Base-by-base conservation (phyloP, 2,888 invertebrate genomes). In the Catonia carolina region DNA sequence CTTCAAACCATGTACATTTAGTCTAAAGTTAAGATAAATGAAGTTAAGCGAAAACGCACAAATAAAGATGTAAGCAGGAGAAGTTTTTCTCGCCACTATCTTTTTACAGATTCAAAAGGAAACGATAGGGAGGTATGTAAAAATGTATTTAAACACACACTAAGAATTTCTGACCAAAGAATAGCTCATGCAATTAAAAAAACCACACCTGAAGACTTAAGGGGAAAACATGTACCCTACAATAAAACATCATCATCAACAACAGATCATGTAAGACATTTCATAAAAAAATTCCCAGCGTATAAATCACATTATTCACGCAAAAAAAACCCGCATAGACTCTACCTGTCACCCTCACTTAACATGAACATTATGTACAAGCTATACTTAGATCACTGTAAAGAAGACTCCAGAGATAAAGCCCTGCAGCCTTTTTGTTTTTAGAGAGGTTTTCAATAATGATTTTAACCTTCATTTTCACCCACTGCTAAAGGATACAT, bases 401-500 rank as follows among this genome's bases (percentile, higher is more conserved):
- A 51, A 18, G 22, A 15, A 50, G 22, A n/a, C 33, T 7, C 36
- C 36, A 20, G 1, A 36, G 22, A 36, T 36, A 12, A 17, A 37
- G 8, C 20, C 51, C 37, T 35, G 20, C 12, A 31, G 20, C 23
- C 22, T 51, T 3, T 17, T 10, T n/a, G 12, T 51, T 14, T 51
- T 36, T 20, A 35, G 8, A 14, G 22, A 51, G 2, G 18, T 51
- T 12, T 51, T 51, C 14, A 37, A 51, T 51, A 12, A 51, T 2
- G 5, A 51, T 22, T 51, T 51, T 8, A 36, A 51, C 8, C 36
- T 33, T n/a, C 50, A 31, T 50, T 50, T 50, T 33, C 50, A 50
- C 35, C 35, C 8, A 33, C 50, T 35, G 10, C 36, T 36, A 20
- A 51, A 36, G 14, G 37, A 35, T 35, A 35, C 51, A 5, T 51